Percentiles rank a stretch among this genome's conserved stretches.
phyloP scores from a whole-genome alignment of 2,888 invertebrate genomes.

The Xanthia togata region DNA sequence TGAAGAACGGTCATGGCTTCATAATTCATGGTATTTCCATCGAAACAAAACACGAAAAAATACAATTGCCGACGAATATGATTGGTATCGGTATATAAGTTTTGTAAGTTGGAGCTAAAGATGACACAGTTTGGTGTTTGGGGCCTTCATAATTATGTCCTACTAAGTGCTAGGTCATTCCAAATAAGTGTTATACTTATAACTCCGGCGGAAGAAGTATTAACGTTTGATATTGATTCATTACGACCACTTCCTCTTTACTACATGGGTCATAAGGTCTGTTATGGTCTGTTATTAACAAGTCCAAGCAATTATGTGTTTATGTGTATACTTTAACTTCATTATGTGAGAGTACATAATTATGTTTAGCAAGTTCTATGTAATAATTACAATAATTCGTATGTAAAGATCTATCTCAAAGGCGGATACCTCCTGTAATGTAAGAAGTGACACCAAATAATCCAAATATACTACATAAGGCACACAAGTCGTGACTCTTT shows the following conservation, averaged over 20 bases:
- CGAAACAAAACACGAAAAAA: slow-evolving; percentile 17
- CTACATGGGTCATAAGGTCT: slow-evolving; percentile 25
- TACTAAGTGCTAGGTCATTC: neutral
- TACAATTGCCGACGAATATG: slow-evolving; percentile 2
- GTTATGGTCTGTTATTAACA: slow-evolving; percentile 19
- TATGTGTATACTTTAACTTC: neutral
- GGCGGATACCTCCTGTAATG: neutral
- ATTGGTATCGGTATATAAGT: neutral
- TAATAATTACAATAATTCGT: neutral
- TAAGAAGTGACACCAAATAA: neutral
- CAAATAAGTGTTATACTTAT: neutral
- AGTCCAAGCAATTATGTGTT: slow-evolving; percentile 16
- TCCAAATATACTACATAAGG: neutral
- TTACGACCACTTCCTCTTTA: slow-evolving; percentile 44
- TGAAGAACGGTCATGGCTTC: slow-evolving; percentile 43
- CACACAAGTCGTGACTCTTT: neutral
- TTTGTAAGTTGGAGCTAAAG: slow-evolving; percentile 4
- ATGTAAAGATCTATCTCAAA: neutral
- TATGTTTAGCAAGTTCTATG: neutral
- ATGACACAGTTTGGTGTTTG: neutral
- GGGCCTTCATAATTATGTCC: neutral
- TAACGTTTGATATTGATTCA: slow-evolving; percentile 40
- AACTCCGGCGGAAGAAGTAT: slow-evolving; percentile 35
- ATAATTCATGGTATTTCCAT: slow-evolving; percentile 35
- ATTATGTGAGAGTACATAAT: neutral